Evolutionary conservation across 1,140 invertebrate genomes (phyloP), one percentile per base, ranked within the genome.

Genomic region (Drosophila simulans): DNA sequence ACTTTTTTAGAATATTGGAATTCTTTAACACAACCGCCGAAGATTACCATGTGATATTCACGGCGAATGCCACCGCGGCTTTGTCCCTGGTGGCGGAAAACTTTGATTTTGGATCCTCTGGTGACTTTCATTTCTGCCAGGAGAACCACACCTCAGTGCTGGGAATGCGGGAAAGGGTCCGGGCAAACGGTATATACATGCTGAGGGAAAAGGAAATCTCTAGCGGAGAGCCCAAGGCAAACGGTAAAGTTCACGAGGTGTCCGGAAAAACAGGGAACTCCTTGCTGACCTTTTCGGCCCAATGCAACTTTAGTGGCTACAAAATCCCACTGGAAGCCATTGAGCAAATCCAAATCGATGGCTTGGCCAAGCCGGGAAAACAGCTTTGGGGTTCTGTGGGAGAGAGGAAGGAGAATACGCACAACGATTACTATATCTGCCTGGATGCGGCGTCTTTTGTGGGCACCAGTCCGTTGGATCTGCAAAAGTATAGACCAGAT

Each of bases 111-210:
- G 66, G 62, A 13, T 22, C 37, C 0, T 45, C 70, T 13, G 96
- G 96, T 17, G 92, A 93, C 43, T 97, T 98, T 92, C 94, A 95
- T 15, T 98, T 99, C 91, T 93, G 97, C 40, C 94, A 95, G 84
- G 98, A 99, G 90, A 99, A 97, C 92, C 98, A 99, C 89, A 99
- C 98, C 1, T 99, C 98, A 5, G 97, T 98, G 2, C 93, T 99
- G 66, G 98, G 98, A 15, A 96, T 99, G 95, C 93, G 98, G 91
- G 97, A 97, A 93, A 65, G 95, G 69, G 92, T 93, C 1, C 64
- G 92, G 53, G 91, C 92, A 35, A 94, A 93, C 57, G 93, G 93
- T 48, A 84, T 95, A 13, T 92, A 92, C 42, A 93, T 94, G 57
- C 92, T 96, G 22, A 92, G 82, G 3, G 93, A 94, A 71, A 77